Base-by-base conservation (phyloP, 2,113 vertebrate species). In the Shinisaurus crocodilurus region DNA sequence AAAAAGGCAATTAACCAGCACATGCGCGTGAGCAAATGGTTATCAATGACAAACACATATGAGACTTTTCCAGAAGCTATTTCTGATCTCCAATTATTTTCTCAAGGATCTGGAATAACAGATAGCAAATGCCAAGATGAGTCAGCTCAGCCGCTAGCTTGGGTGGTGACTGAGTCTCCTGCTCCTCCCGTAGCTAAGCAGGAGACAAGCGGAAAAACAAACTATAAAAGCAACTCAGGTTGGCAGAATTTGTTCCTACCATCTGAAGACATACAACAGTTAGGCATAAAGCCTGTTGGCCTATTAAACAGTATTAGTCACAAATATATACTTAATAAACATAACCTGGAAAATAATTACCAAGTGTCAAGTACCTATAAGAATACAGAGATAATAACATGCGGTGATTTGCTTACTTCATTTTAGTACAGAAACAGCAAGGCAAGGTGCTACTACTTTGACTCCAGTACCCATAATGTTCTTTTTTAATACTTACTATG, bases 81-180 rank as follows among this genome's bases (percentile, higher is more conserved):
- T 91, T 67, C 87, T 60, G 91, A 81, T 93, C 79, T 18, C 80
- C 43, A 88, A 45, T 37, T 72, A 0, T 76, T 83, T 72, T 18
- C 72, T 88, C 65, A 0, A n/a, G 81, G 90, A 0, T 12, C 16
- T 74, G 87, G 91, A 86, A 89, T 0, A 0, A 15, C 90, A 90
- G 88, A 48, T 0, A 10, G 86, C 43, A 32, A 74, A 65, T 25
- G 90, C 91, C 0, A 90, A 48, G 90, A 91, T 95, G 95, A 96
- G 87, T 96, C 96, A 96, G 91, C 75, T 90, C 89, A 88, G 74
- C 83, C 40, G 90, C 83, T 1, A 80, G 90, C 0, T 87, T 90
- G 93, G 94, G 92, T 0, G 63, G 92, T 85, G 67, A 25, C 6
- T 0, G 40, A 91, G 90, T 50, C 87, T 29, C 80, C 88, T 43